A percentile compares a stretch with the other conserved stretches of the same genome.
These are phyloP conservation scores for Pygmarrhopalites habei DNA, from an alignment of 1,140 invertebrate species.

Conservation along the genomic window DNA sequence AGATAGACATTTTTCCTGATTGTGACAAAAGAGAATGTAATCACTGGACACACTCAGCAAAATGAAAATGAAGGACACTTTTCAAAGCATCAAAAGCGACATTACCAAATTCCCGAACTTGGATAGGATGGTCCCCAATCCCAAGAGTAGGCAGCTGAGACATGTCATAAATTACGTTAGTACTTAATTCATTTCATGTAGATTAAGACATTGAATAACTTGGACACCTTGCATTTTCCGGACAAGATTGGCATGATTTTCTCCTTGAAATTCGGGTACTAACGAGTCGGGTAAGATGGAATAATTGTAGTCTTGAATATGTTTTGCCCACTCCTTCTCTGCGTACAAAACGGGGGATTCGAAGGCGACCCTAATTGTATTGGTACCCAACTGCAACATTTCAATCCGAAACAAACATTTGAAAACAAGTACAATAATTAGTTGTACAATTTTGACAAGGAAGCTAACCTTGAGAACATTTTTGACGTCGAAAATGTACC, in stretches of 20 bases:
- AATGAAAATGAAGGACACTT: too few relatives aligned
- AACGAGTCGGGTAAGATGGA: conserved; percentile 72
- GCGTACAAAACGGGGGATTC: conserved; percentile 67
- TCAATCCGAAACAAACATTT: too few relatives aligned
- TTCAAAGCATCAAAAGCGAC: conserved; percentile 85
- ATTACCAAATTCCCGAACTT: conserved; percentile 82
- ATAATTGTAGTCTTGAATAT: conserved; percentile 48
- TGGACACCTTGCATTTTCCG: conserved; percentile 91
- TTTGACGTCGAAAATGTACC: conserved; percentile 70
- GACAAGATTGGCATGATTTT: conserved; percentile 90
- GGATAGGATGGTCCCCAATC: conserved; percentile 97
- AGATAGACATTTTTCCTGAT: conserved; percentile 50
- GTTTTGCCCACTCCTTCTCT: conserved; percentile 50
- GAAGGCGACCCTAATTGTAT: conserved; percentile 63
- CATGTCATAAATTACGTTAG: too few relatives aligned
- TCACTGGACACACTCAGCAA: too few relatives aligned
- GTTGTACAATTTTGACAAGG: neutral
- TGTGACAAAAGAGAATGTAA: too few relatives aligned
- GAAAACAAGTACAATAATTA: too few relatives aligned
- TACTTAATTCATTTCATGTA: too few relatives aligned
- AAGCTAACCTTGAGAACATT: conserved; percentile 52
- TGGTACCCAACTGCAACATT: conserved; percentile 50
- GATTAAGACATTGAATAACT: too few relatives aligned
- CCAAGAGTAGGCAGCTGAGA: conserved; percentile 93
- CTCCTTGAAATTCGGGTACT: conserved; percentile 70